Evolutionary conservation across 2,888 invertebrate genomes (phyloP).

Genomic region (Xylophagus ater): DNA sequence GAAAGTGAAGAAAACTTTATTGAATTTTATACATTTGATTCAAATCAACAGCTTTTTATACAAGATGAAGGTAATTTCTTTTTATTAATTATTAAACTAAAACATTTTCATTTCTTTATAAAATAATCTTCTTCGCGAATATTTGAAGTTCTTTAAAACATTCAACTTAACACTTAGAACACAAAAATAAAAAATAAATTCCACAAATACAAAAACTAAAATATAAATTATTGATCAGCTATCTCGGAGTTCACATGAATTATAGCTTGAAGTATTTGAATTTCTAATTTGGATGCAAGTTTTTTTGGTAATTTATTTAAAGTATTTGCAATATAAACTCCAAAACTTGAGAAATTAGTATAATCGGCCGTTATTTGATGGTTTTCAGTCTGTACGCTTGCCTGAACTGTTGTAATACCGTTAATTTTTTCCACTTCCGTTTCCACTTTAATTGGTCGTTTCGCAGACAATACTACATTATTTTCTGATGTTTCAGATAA

Average conservation of each 20-base stretch:
- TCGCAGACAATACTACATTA: conserved; percentile 18
- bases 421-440: not conserved
- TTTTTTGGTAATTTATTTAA: conserved; percentile 32
- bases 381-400: not conserved
- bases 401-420: not conserved
- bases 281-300: conserved; percentile 31
- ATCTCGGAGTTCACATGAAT: conserved; percentile 35
- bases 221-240: conserved; percentile 24
- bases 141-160: no score
- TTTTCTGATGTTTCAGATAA: not conserved
- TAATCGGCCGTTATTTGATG: not conserved
- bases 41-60: conserved; percentile 20
- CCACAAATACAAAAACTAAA: conserved; percentile 1
- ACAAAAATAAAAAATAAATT: not conserved
- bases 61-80: conserved; percentile 27
- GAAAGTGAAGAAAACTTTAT: conserved; percentile 7
- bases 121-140: no score
- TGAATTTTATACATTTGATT: conserved; percentile 27
- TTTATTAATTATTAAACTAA: conserved; percentile 16
- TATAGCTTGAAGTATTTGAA: conserved; percentile 34
- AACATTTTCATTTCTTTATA: not conserved
- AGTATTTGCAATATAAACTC: conserved; percentile 35
- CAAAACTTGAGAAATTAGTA: conserved; percentile 35
- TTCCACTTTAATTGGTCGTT: conserved; percentile 25
- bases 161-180: no score